These are phyloP conservation scores for Ibycter americanus DNA, from an alignment of 2,797 vertebrate genomes.

Conservation along the genomic window DNA sequence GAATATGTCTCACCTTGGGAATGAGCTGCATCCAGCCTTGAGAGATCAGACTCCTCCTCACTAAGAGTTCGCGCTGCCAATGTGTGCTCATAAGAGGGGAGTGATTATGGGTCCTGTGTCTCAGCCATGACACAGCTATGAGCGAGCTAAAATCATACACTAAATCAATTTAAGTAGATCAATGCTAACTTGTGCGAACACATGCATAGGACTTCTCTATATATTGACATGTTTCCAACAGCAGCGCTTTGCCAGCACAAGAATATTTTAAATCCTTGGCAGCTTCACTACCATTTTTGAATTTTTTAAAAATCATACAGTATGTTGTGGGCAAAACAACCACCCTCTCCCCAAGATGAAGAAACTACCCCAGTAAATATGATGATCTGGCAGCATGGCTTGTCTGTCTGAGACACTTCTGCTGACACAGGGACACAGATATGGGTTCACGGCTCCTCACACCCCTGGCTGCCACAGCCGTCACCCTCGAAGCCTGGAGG, in stretches of 20 bases:
- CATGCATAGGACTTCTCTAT: neutral
- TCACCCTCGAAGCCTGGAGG: neutral
- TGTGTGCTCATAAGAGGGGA: neutral
- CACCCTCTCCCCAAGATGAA: neutral
- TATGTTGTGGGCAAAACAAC: neutral
- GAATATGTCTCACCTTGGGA: neutral
- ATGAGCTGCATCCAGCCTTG: neutral
- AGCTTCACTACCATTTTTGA: neutral
- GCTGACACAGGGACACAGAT: neutral
- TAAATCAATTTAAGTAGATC: neutral
- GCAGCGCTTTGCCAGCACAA: neutral
- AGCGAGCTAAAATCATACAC: neutral
- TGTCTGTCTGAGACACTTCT: neutral
- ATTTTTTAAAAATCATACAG: neutral
- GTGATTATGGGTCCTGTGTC: neutral
- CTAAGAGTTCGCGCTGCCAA: neutral
- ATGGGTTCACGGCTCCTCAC: neutral
- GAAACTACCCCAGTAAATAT: neutral
- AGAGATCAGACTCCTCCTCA: neutral
- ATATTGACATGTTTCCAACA: neutral
- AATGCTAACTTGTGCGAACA: neutral
- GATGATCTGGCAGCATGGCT: rapidly evolving
- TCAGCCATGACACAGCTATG: neutral
- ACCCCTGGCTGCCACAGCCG: neutral
- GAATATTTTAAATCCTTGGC: neutral